Percentiles rank a stretch among this genome's conserved stretches.
These are phyloP conservation scores for Cephus sareptanus DNA, from an alignment of 2,888 invertebrate genomes.

Conservation along the genomic window DNA sequence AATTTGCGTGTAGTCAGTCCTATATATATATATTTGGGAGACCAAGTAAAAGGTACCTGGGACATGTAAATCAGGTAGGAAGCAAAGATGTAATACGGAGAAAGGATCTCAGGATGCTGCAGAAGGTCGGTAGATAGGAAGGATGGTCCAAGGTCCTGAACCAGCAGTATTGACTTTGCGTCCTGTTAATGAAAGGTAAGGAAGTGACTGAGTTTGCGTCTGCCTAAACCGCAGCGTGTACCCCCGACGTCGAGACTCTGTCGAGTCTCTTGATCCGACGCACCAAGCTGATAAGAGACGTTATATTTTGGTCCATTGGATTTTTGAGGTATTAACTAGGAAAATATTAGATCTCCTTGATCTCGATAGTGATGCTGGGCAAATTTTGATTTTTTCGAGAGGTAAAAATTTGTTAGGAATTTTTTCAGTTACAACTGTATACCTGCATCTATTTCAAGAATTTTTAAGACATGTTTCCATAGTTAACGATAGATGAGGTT, in stretches of 20 bases:
- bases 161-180: slow-evolving; percentile 16
- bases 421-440: too few relatives aligned
- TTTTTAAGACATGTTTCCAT: too few relatives aligned
- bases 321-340: neutral
- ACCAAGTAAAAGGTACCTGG: neutral
- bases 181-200: slow-evolving; percentile 19
- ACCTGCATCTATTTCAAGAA: too few relatives aligned
- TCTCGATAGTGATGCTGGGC: neutral
- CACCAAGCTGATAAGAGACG: neutral
- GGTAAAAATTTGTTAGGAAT: too few relatives aligned
- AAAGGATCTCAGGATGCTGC: neutral
- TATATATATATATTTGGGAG: too few relatives aligned
- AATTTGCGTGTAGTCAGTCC: neutral
- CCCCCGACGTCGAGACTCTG: neutral
- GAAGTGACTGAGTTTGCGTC: slow-evolving; percentile 7
- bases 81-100: neutral
- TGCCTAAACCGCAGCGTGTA: neutral
- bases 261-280: neutral
- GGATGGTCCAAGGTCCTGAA: neutral
- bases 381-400: too few relatives aligned
- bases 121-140: neutral
- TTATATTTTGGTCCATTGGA: neutral
- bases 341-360: neutral
- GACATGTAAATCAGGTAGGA: neutral
- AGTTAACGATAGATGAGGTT: too few relatives aligned